Evolutionary conservation across 2,113 vertebrate genomes (phyloP).

Genomic region (Neolamprologus variostigma): DNA sequence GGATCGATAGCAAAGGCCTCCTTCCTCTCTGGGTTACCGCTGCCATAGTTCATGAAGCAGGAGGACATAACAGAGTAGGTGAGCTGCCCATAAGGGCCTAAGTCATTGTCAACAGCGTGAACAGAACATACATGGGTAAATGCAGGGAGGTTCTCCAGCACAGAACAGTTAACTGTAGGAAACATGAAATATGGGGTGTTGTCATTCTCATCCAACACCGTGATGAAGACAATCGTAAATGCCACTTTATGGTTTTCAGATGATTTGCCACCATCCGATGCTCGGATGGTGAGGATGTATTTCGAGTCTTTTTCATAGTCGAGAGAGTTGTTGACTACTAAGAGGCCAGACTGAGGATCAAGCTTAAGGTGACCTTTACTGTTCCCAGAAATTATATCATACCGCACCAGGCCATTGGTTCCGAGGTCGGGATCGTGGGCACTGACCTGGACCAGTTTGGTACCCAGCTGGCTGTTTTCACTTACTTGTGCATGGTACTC

Average conservation of each 20-base stretch:
- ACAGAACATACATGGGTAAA: conserved; percentile 77
- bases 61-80: conserved; percentile 82
- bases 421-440: conserved; percentile 79
- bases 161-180: conserved; percentile 71
- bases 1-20: conserved; percentile 81
- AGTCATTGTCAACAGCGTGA: conserved; percentile 83
- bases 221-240: conserved; percentile 75
- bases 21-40: conserved; percentile 59
- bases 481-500: conserved; percentile 75
- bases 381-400: conserved; percentile 81
- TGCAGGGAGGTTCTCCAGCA: conserved; percentile 80
- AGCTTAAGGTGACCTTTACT: conserved; percentile 73
- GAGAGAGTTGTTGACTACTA: conserved; percentile 71
- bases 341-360: conserved; percentile 72
- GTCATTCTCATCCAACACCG: conserved; percentile 86
- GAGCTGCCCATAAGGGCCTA: conserved; percentile 79
- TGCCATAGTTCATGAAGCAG: conserved; percentile 68
- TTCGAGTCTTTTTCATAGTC: conserved; percentile 81
- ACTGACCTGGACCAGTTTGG: conserved; percentile 70
- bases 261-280: conserved; percentile 68
- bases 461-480: conserved; percentile 75
- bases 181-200: conserved; percentile 81
- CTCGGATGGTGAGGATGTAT: conserved; percentile 79
- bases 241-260: conserved; percentile 62
- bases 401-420: conserved; percentile 71